Percentiles rank a stretch among this genome's conserved stretches.
Evolutionary conservation across 2,888 invertebrate species (phyloP).

Genomic region (Ommatoiulus sabulosus): DNA sequence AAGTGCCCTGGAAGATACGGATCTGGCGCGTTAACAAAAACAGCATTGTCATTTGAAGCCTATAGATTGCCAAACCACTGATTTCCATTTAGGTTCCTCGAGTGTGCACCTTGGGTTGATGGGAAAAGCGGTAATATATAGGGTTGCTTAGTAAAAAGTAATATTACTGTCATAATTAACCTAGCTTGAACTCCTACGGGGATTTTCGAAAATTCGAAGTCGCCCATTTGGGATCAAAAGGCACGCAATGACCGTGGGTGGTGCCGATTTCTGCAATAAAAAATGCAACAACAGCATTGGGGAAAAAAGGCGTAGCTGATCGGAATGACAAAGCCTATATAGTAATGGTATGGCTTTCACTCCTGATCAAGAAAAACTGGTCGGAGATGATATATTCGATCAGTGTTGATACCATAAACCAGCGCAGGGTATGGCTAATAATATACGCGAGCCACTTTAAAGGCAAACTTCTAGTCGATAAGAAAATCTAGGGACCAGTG

Average conservation of each 20-base stretch:
- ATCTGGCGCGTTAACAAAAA: background rate
- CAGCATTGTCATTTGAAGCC: constrained; percentile 18
- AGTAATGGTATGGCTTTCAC: background rate
- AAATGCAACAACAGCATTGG: background rate
- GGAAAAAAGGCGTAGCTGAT: constrained; percentile 25
- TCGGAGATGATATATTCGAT: background rate
- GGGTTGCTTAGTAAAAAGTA: constrained; percentile 34
- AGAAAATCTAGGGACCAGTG: no score
- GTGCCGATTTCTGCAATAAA: constrained; percentile 23
- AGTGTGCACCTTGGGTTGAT: background rate
- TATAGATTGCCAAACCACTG: constrained; percentile 21
- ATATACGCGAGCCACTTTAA: no score
- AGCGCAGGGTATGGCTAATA: background rate
- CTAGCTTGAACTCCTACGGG: constrained; percentile 28
- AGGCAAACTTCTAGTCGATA: no score
- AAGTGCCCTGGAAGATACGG: background rate
- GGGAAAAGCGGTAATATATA: constrained; percentile 12
- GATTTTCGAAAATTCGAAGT: constrained; percentile 28
- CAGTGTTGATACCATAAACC: background rate
- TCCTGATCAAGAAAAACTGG: constrained; percentile 21
- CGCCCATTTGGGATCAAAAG: constrained; percentile 34
- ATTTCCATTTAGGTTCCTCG: background rate
- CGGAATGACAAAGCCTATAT: constrained; percentile 34
- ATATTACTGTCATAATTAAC: constrained; percentile 34
- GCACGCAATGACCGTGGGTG: constrained; percentile 34